Conservation (phyloP, 2,797 vertebrate species). For the Manis pentadactyla region DNA sequence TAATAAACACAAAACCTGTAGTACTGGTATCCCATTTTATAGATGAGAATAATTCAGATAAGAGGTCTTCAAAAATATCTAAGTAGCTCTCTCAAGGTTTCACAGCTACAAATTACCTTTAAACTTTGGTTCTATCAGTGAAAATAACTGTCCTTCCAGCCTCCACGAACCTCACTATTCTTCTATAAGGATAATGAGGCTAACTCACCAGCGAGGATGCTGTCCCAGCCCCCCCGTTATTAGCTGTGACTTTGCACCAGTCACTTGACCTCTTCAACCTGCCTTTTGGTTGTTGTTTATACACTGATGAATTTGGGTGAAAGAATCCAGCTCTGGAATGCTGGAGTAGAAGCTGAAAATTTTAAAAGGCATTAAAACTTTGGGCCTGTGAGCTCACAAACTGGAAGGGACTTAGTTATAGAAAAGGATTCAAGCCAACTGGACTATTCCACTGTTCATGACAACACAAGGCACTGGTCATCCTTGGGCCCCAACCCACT, state of each 20-base stretch:
- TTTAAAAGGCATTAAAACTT: not conserved
- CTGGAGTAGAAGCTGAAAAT: not conserved
- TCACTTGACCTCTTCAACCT: not conserved
- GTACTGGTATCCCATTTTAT: not conserved
- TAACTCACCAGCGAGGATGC: not conserved
- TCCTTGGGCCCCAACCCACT: fast-evolving
- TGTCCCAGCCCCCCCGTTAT: not conserved
- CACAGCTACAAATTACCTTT: not conserved
- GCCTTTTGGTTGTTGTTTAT: not conserved
- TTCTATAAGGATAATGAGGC: not conserved
- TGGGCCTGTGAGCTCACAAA: not conserved
- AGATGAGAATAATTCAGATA: not conserved
- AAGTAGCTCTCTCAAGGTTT: not conserved
- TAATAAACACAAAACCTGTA: not conserved
- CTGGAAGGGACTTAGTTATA: not conserved
- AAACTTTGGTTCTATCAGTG: not conserved
- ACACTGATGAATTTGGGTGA: not conserved
- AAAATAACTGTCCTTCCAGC: not conserved
- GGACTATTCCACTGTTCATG: not conserved
- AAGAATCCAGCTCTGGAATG: not conserved
- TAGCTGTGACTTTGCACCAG: not conserved
- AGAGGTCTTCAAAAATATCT: not conserved
- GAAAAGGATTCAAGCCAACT: not conserved
- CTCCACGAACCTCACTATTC: not conserved
- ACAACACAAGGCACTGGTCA: not conserved